phyloP scores from a whole-genome alignment of 2,888 invertebrate species.

The Dorcus hopei region DNA sequence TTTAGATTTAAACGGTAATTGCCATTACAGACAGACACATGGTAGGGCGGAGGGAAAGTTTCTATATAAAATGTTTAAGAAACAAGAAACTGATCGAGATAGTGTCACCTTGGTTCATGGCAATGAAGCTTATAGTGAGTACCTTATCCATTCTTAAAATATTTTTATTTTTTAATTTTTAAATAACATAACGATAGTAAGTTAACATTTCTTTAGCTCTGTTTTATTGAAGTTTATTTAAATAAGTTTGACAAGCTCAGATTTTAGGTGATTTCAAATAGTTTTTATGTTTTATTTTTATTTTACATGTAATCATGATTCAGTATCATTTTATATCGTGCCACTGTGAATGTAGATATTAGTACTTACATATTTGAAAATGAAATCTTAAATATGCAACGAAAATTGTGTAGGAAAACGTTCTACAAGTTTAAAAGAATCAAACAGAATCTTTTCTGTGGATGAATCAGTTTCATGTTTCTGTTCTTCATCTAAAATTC shows the following conservation, averaged over 20 bases:
- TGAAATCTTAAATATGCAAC: too few relatives aligned
- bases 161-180: not conserved
- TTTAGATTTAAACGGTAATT: too few relatives aligned
- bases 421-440: too few relatives aligned
- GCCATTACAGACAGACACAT: not conserved
- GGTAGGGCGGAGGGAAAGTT: slow-evolving; percentile 25
- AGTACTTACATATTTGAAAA: too few relatives aligned
- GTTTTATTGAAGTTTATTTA: not conserved
- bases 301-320: too few relatives aligned
- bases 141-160: not conserved
- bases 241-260: too few relatives aligned
- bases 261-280: not conserved
- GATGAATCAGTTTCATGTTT: too few relatives aligned
- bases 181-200: not conserved
- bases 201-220: not conserved
- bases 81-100: not conserved
- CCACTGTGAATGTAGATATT: too few relatives aligned
- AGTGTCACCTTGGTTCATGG: slow-evolving; percentile 17
- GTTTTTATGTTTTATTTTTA: not conserved
- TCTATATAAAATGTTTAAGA: slow-evolving; percentile 22
- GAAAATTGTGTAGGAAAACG: too few relatives aligned
- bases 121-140: slow-evolving; percentile 29
- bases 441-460: too few relatives aligned
- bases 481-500: too few relatives aligned
- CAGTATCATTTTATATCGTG: too few relatives aligned